These are phyloP conservation scores for Ctenopoma kingsleyae DNA, from an alignment of 2,797 vertebrate species.

Conservation along the genomic window DNA sequence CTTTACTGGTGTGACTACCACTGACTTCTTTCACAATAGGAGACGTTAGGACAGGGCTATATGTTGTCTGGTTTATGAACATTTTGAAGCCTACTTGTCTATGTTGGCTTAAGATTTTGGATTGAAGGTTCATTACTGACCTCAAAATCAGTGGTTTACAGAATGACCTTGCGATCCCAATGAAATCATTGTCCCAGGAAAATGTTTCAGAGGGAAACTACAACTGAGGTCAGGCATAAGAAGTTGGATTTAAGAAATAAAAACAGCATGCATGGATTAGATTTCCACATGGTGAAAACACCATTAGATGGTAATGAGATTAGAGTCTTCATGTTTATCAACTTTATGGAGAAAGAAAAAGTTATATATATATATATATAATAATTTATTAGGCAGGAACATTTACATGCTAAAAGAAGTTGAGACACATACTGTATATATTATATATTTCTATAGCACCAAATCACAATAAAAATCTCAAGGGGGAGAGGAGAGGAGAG, in stretches of 20 bases:
- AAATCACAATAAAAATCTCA: too few relatives aligned
- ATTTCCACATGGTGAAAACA: slow-evolving; percentile 7
- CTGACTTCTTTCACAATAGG: not conserved
- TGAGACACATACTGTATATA: too few relatives aligned
- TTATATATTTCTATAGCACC: too few relatives aligned
- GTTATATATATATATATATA: too few relatives aligned
- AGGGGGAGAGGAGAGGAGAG: too few relatives aligned
- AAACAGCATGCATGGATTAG: not conserved
- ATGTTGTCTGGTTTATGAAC: not conserved
- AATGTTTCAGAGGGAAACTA: not conserved
- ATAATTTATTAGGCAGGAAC: too few relatives aligned
- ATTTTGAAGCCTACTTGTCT: not conserved
- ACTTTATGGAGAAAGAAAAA: too few relatives aligned
- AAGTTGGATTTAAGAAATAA: not conserved
- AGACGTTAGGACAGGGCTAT: too few relatives aligned
- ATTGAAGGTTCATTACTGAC: not conserved
- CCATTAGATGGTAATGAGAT: not conserved
- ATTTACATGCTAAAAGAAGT: too few relatives aligned
- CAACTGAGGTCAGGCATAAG: not conserved
- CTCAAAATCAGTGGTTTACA: not conserved
- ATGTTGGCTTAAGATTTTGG: not conserved
- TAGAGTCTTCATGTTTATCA: not conserved
- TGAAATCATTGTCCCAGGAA: slow-evolving; percentile 5
- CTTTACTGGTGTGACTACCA: not conserved
- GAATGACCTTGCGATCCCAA: slow-evolving; percentile 20